Evolutionary conservation across 2,888 invertebrate species (phyloP).

Genomic region (Craniophora ligustri): DNA sequence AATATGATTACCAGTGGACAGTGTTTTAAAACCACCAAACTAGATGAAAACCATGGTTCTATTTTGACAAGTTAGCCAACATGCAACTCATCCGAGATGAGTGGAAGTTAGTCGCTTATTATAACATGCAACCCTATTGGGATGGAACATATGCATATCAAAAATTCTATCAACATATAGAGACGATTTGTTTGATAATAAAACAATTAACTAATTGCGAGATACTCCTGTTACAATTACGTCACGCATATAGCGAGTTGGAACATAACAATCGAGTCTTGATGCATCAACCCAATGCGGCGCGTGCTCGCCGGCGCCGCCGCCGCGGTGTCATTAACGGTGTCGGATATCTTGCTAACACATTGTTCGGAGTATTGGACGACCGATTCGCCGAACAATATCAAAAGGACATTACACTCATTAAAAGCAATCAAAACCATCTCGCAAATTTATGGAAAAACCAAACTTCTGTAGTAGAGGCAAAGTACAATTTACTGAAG

Average conservation of each 20-base stretch:
- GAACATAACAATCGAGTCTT: neutral
- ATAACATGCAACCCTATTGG: neutral
- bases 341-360: neutral
- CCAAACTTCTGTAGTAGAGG: neutral
- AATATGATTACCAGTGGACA: neutral
- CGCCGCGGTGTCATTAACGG: neutral
- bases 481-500: neutral
- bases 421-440: neutral
- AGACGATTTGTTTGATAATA: neutral
- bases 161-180: neutral
- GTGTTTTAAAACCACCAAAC: neutral
- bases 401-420: neutral
- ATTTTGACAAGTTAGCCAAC: neutral
- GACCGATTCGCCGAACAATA: neutral
- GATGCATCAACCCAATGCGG: neutral
- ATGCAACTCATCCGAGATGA: neutral
- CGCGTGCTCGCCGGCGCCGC: neutral
- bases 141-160: neutral
- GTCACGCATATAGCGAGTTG: neutral
- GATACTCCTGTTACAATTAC: neutral
- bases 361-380: neutral
- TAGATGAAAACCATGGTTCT: neutral
- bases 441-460: neutral
- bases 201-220: neutral
- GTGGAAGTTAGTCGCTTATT: neutral